Percentiles rank a stretch among this genome's conserved stretches.
These are phyloP conservation scores for Urocolius indicus DNA, from an alignment of 2,113 vertebrate species.

Conservation along the genomic window DNA sequence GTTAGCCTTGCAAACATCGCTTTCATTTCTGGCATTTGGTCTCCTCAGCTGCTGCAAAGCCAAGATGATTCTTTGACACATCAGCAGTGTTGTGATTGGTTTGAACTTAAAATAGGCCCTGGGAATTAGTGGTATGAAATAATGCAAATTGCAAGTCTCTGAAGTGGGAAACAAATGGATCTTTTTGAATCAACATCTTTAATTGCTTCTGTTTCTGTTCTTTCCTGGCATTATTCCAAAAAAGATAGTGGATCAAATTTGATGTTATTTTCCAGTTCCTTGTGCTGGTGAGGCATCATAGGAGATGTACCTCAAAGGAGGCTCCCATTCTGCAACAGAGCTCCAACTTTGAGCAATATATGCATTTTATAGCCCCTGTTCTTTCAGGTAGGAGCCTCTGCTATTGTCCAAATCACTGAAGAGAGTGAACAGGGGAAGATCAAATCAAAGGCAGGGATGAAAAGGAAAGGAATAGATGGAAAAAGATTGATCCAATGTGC, in stretches of 20 bases:
- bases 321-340: background rate
- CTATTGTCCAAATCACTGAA: background rate
- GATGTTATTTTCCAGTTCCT: constrained; percentile 9
- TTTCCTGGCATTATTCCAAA: constrained; percentile 15
- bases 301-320: background rate
- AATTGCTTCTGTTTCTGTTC: constrained; percentile 38
- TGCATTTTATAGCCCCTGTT: background rate
- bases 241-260: background rate
- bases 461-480: background rate
- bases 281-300: background rate
- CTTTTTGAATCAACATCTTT: constrained; percentile 42
- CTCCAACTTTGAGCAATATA: background rate
- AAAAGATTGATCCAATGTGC: background rate
- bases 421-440: background rate
- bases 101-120: constrained; percentile 57
- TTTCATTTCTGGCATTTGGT: background rate
- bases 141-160: constrained; percentile 16
- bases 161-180: constrained; percentile 25
- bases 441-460: background rate
- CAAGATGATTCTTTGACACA: constrained; percentile 53
- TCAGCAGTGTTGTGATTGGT: constrained; percentile 47
- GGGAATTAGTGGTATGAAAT: constrained; percentile 57
- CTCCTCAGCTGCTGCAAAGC: constrained; percentile 41
- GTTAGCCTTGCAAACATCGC: background rate
- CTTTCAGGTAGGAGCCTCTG: background rate